phyloP scores from a whole-genome alignment of 2,797 vertebrate species.

The Eulemur coronatus region DNA sequence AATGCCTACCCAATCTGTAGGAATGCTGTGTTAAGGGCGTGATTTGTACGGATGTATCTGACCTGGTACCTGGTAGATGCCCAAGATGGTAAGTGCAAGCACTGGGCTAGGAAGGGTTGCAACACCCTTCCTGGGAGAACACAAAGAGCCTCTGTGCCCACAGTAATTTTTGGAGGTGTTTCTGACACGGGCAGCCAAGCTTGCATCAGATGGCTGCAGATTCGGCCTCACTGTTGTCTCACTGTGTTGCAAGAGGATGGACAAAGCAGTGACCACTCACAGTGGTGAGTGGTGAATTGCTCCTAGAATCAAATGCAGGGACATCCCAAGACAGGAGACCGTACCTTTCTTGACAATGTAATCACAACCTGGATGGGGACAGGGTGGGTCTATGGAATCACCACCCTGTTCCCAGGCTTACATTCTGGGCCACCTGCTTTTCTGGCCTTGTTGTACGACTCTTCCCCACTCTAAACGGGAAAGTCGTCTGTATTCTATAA shows the following conservation, averaged over 20 bases:
- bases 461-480: background rate
- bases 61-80: fast-evolving
- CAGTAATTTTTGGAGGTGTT: fast-evolving
- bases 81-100: fast-evolving
- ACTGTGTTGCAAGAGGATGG: background rate
- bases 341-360: background rate
- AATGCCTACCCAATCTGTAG: too few relatives aligned
- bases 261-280: fast-evolving
- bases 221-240: background rate
- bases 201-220: too few relatives aligned
- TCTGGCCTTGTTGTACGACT: background rate
- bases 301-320: background rate
- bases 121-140: too few relatives aligned
- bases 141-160: fast-evolving
- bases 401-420: background rate
- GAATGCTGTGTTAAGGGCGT: fast-evolving
- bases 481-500: background rate
- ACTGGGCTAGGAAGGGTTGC: background rate
- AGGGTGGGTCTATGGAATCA: background rate
- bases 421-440: fast-evolving
- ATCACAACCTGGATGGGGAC: too few relatives aligned
- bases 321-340: too few relatives aligned
- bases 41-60: fast-evolving
- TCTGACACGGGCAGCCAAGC: background rate
- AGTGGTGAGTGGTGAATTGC: too few relatives aligned